These are phyloP conservation scores for Falco cherrug DNA, from an alignment of 2,797 vertebrate genomes.

Conservation along the genomic window DNA sequence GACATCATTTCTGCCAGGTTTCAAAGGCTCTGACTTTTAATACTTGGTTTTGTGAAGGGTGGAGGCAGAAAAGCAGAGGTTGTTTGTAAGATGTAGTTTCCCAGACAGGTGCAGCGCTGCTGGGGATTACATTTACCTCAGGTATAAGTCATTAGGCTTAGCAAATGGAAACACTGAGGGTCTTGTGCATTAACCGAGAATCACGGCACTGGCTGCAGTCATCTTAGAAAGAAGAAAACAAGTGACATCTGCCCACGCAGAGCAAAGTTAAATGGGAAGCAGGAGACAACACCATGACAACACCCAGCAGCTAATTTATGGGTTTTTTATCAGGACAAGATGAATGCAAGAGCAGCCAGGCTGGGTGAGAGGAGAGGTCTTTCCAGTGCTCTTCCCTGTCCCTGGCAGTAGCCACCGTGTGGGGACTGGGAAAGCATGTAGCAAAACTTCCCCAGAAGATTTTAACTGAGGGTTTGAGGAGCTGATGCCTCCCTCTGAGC, in stretches of 20 bases:
- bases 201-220: background rate
- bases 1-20: background rate
- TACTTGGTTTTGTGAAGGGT: background rate
- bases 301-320: background rate
- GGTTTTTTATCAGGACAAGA: background rate
- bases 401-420: background rate
- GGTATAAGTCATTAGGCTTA: background rate
- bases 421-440: accelerated
- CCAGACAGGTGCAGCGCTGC: background rate
- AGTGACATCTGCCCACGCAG: background rate
- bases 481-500: background rate
- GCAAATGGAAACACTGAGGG: background rate
- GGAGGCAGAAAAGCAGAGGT: background rate
- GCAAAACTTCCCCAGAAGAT: background rate
- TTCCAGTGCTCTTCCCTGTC: background rate
- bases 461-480: background rate
- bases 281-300: background rate
- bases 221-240: background rate
- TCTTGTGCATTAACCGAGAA: background rate
- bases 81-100: background rate
- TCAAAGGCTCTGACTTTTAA: background rate
- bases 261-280: background rate
- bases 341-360: background rate
- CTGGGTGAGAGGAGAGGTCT: background rate
- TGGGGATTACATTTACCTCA: background rate